phyloP scores from a whole-genome alignment of 2,113 vertebrate species.

The Phodopus roborovskii region DNA sequence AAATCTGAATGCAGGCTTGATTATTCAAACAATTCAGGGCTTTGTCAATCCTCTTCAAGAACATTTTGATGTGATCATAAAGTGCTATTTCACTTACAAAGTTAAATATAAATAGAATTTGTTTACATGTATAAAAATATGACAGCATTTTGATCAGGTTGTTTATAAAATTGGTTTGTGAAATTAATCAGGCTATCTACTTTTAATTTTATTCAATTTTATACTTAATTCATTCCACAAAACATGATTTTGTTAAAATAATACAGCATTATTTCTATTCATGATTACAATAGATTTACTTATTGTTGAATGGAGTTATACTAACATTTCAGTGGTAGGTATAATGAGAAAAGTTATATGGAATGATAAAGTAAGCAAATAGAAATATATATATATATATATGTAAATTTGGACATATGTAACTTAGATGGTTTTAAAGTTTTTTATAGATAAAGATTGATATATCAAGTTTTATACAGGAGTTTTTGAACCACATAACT shows the following conservation, averaged over 20 bases:
- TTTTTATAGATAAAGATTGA: background rate
- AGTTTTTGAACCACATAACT: background rate
- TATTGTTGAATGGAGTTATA: background rate
- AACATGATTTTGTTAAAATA: background rate
- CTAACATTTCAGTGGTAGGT: background rate
- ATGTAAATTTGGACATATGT: background rate
- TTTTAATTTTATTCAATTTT: background rate
- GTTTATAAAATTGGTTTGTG: conserved; percentile 41
- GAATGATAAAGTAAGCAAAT: background rate
- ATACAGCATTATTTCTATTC: background rate
- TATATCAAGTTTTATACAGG: too few relatives aligned
- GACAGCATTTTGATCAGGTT: background rate
- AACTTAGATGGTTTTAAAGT: background rate
- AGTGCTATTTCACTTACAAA: conserved; percentile 67
- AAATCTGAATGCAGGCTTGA: conserved; percentile 65
- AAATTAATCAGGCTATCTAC: conserved; percentile 26
- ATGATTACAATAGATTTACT: conserved; percentile 12
- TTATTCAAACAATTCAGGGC: conserved; percentile 35
- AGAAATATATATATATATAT: background rate
- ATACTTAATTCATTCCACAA: background rate
- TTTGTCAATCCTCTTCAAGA: conserved; percentile 70
- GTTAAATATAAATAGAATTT: conserved; percentile 65
- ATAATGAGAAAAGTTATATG: background rate
- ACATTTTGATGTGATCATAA: conserved; percentile 53
- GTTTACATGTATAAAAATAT: conserved; percentile 67